Percentiles rank a stretch among this genome's conserved stretches.
phyloP scores from a whole-genome alignment of 2,113 vertebrate genomes.

The Hippocampus comes region DNA sequence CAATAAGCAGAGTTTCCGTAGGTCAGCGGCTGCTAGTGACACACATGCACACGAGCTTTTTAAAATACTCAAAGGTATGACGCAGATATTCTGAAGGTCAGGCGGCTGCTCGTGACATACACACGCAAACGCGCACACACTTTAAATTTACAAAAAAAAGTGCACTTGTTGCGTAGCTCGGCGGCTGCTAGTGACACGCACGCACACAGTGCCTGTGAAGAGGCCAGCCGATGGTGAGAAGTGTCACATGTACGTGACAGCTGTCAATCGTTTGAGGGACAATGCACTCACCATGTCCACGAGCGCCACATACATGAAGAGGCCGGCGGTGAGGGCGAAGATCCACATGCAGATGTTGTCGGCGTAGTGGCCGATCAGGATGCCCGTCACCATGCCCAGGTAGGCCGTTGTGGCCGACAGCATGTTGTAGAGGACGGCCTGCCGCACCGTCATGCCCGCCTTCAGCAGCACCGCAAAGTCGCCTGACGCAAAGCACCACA shows the following conservation, averaged over 20 bases:
- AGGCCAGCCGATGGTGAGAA: too few relatives aligned
- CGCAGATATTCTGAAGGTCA: too few relatives aligned
- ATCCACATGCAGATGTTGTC: slow-evolving; percentile 96
- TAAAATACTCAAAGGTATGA: too few relatives aligned
- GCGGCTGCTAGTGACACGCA: too few relatives aligned
- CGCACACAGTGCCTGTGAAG: too few relatives aligned
- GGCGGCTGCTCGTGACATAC: too few relatives aligned
- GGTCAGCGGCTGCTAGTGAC: too few relatives aligned
- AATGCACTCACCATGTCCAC: slow-evolving; percentile 92
- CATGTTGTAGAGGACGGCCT: slow-evolving; percentile 92
- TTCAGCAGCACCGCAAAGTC: slow-evolving; percentile 95
- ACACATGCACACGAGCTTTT: too few relatives aligned
- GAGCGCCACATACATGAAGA: slow-evolving; percentile 96
- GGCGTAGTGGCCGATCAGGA: slow-evolving; percentile 92
- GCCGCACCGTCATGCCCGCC: slow-evolving; percentile 94
- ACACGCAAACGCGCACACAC: too few relatives aligned
- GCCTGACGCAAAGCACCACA: slow-evolving; percentile 66
- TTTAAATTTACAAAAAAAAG: too few relatives aligned
- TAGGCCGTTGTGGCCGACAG: slow-evolving; percentile 92
- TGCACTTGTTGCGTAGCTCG: too few relatives aligned
- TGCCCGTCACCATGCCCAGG: slow-evolving; percentile 87
- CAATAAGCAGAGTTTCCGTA: too few relatives aligned
- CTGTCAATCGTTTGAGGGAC: slow-evolving; percentile 22
- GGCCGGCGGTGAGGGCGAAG: slow-evolving; percentile 93
- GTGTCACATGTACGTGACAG: slow-evolving; percentile 10